Evolutionary conservation across 2,888 invertebrate genomes (phyloP), one percentile per base, ranked within the genome.

Genomic region (Nephrocerus scutellatus): DNA sequence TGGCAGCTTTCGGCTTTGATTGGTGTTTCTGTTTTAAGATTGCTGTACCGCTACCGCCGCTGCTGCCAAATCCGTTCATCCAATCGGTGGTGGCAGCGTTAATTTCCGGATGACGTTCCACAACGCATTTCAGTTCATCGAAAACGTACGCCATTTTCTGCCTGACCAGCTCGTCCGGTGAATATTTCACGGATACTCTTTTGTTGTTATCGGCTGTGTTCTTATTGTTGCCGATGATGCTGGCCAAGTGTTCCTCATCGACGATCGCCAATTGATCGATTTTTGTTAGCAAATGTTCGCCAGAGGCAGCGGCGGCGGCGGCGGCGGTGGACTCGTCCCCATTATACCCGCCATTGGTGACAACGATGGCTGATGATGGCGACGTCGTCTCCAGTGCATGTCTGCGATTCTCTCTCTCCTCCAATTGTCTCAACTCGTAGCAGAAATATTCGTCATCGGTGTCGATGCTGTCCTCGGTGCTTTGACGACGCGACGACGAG

Each of bases 391-490:
- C 7, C 29, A 5, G 22, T 24, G 9, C 21, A 28, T 4, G 77
- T 3, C 80, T 78, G 48, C 82, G 82, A 46, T 82, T 74, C 63
- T 90, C 90, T 67, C 90, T 74, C 66, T 89, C 86, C 66, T 91
- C 88, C 22, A 91, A 67, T 65, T 90, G 88, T 38, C 86, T 72
- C 40, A 90, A 65, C 60, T 91, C 90, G 61, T 91, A 89, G 54
- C 87, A 86, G 56, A 89, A 91, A 83, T 90, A 91, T 63, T 91
- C 90, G 59, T 91, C 91, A 68, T 91, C 91, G 18, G 87, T 88
- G 62, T 91, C 91, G 40, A 91, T 90, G 55, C 88, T 88, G 54
- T 90, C 90, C 70, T 91, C 91, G 0, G 90, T 90, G 57, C 89
- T 89, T 68, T 91, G 90, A 34, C 90, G 74, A 49, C 90, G 74